A percentile compares a stretch with the other conserved stretches of the same genome.
phyloP scores from a whole-genome alignment of 2,888 invertebrate genomes.

The Yponomeuta malinellus region DNA sequence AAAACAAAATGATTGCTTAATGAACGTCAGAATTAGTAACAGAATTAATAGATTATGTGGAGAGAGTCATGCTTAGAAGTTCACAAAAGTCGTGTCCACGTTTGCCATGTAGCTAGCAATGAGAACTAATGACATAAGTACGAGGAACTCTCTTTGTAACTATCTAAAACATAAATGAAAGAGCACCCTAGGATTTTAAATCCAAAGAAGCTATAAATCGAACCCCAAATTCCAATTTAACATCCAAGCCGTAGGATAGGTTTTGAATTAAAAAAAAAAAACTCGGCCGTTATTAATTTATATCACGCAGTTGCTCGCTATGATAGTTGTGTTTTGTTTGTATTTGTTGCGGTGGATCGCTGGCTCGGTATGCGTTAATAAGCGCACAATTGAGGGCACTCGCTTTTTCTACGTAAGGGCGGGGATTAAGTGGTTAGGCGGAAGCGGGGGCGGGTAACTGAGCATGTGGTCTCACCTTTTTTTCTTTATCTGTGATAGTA shows the following conservation, averaged over 20 bases:
- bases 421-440: background rate
- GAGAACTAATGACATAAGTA: too few species aligned
- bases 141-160: too few species aligned
- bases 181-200: background rate
- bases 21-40: too few species aligned
- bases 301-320: background rate
- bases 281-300: background rate
- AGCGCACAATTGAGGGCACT: conserved; percentile 56
- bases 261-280: too few species aligned
- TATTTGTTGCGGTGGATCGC: conserved; percentile 13
- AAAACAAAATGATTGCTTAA: too few species aligned
- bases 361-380: conserved; percentile 42
- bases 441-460: conserved; percentile 2
- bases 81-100: too few species aligned
- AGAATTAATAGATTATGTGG: too few species aligned
- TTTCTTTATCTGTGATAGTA: background rate
- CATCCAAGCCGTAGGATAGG: background rate
- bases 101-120: too few species aligned
- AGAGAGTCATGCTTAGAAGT: too few species aligned
- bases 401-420: conserved; percentile 22
- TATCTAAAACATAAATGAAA: background rate
- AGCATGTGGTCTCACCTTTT: background rate
- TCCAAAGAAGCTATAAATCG: background rate
- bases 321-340: conserved; percentile 8
- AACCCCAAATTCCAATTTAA: conserved; percentile 9